Base-by-base conservation (phyloP, 2,888 invertebrate species). In the Ptychoptera albimana region DNA sequence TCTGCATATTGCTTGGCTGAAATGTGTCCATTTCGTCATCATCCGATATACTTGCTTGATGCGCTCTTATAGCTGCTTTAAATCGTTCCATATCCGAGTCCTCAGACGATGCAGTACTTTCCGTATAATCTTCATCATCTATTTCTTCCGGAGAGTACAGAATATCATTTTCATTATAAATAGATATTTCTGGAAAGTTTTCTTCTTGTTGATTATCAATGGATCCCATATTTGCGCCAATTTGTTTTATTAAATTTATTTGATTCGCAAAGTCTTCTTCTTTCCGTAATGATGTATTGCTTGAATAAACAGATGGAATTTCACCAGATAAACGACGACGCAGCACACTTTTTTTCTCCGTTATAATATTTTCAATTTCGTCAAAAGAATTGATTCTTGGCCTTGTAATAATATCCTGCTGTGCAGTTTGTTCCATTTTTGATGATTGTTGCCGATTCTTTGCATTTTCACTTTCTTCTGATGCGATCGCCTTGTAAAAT, bases 401-500 rank as follows among this genome's bases (percentile, higher is more conserved):
- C 42, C 59, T 62, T 11, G 66, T 63, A n/a, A 41, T 31, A 38
- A 45, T 16, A 31, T 46, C 6, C 40, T 46, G 38, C 37, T 47
- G 35, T 45, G 48, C 49, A 44, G 15, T 35, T 34, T 50, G 48
- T 46, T 34, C 42, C 34, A 34, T 42, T 42, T 15, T 35, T 35
- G 42, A 42, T 23, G 23, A 23, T 23, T 23, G 23, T 23, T 62
- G 53, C 37, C 60, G 43, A 49, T 64, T 56, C 34, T 59, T 54
- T 53, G 54, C 56, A 39, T 60, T 68, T 54, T 79, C 75, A 14
- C 75, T 74, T 60, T 86, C 80, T 59, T 85, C 81, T 52, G 80
- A 71, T 45, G 78, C 79, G 3, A 81, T 77, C 9, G 82, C 85
- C 60, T 80, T 76, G 58, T 84, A 83, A 58, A 87, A 81, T 35